phyloP scores from a whole-genome alignment of 1,140 invertebrate genomes.

The Rhyzopertha dominica region DNA sequence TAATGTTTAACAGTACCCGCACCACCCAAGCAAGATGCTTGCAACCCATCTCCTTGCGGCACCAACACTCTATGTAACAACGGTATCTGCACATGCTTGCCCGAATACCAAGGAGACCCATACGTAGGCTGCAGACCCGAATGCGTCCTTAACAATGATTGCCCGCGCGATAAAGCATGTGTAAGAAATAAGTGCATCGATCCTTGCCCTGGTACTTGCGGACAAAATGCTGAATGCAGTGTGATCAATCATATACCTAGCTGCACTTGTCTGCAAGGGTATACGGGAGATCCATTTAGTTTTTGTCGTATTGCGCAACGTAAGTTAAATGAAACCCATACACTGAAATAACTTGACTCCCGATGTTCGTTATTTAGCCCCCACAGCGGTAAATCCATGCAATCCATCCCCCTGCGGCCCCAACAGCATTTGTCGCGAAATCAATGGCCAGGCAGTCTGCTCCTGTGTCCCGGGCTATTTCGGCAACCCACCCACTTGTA shows the following conservation, averaged over 20 bases:
- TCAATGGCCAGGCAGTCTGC: constrained; percentile 68
- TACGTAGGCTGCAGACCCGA: constrained; percentile 65
- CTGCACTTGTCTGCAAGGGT: constrained; percentile 63
- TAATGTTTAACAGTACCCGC: no score
- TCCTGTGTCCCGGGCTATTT: constrained; percentile 66
- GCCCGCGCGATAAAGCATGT: constrained; percentile 60
- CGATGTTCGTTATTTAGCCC: constrained; percentile 16
- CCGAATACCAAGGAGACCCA: constrained; percentile 64
- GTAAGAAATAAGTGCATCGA: constrained; percentile 65
- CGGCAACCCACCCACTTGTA: constrained; percentile 65
- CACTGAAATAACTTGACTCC: constrained; percentile 9
- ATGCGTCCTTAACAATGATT: constrained; percentile 63
- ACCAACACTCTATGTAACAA: constrained; percentile 51
- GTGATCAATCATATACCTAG: constrained; percentile 66
- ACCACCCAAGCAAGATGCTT: constrained; percentile 46
- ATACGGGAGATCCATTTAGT: constrained; percentile 64
- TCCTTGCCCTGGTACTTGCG: constrained; percentile 71
- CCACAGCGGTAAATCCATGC: constrained; percentile 54
- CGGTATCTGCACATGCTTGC: constrained; percentile 58
- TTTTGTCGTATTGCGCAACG: constrained; percentile 46
- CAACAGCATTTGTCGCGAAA: constrained; percentile 68
- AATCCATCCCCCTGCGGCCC: constrained; percentile 71
- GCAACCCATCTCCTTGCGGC: constrained; percentile 61
- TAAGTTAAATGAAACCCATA: constrained; percentile 20
- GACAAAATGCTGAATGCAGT: constrained; percentile 62